Evolutionary conservation across 2,113 vertebrate genomes (phyloP), one percentile per base, ranked within the genome.

Genomic region (Plotosus lineatus): DNA sequence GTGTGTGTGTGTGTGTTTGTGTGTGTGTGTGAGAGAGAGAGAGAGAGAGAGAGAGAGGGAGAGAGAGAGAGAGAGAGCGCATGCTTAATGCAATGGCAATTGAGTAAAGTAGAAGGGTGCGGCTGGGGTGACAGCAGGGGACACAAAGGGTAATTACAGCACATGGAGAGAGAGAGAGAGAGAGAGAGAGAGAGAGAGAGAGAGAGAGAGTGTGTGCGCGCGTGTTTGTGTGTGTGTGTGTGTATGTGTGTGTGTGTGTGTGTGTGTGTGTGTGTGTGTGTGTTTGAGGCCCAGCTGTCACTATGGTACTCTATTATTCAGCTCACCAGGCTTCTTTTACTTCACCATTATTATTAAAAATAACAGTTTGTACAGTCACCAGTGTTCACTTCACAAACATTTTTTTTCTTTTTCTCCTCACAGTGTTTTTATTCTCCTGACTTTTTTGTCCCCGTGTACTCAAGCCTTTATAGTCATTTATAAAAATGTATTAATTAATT

Each of bases 71-170:
- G 78, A 76, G 83, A 81, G 83, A 85, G 55, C 83, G 68, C 72
- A 83, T 53, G 76, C 15, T 44, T 69, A 72, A 83, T 82, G 53
- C 55, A 55, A 56, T 80, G 60, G 66, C 83, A 78, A 79, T 79
- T 83, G 82, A 77, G 80, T 83, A 81, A 85, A 88, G 86, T 85
- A 73, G 56, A 19, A 50, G 65, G 50, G 60, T 44, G 68, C 42
- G 68, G 42, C 68, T 71, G 26, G 80, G 80, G 53, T 53, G 19
- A 66, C 58, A 72, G 65, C 78, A 76, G 68, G 82, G 78, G 83
- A 82, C 87, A 88, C 80, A 86, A 85, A 89, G 89, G 19, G 78
- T 89, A 89, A 92, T 92, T 82, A 92, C 87, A 72, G 42, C 38
- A 82, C 82, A 44, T 69, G 50, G 85, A 19, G 21, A n/a, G n/a